A percentile compares a stretch with the other conserved stretches of the same genome.
phyloP scores from a whole-genome alignment of 1,140 invertebrate species.

The Drosophila malerkotliana region DNA sequence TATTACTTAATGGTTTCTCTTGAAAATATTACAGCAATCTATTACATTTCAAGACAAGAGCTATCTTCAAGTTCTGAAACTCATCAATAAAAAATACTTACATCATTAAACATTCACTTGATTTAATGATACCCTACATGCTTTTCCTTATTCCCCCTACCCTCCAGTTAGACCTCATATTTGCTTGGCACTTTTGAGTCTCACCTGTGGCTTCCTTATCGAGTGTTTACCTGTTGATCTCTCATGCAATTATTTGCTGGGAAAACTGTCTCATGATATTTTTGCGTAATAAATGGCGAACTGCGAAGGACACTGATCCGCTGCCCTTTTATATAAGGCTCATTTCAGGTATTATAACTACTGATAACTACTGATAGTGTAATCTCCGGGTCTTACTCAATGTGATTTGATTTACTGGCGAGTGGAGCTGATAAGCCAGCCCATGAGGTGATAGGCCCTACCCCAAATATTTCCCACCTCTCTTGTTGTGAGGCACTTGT shows the following conservation, averaged over 20 bases:
- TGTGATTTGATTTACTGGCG: neutral
- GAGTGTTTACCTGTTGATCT: conserved; percentile 13
- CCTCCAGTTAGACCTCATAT: neutral
- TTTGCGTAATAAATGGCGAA: conserved; percentile 21
- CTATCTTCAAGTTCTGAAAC: neutral
- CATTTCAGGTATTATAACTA: conserved; percentile 11
- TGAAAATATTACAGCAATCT: no score
- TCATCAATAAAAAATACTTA: neutral
- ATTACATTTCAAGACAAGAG: neutral
- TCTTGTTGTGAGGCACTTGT: conserved; percentile 1
- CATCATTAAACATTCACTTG: neutral
- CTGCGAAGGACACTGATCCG: neutral
- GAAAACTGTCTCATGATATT: neutral
- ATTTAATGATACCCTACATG: neutral
- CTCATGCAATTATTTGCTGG: conserved; percentile 25
- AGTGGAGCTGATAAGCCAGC: conserved; percentile 22
- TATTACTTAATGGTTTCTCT: neutral
- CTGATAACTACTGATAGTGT: conserved; percentile 16
- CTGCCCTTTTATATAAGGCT: conserved; percentile 23
- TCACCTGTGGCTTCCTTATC: neutral
- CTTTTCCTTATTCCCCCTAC: no score
- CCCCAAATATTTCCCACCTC: conserved; percentile 16
- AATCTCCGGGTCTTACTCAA: conserved; percentile 33
- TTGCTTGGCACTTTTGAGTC: neutral
- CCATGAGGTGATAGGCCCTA: conserved; percentile 17